Conservation (phyloP, 2,888 invertebrate species). For the Antheraea yamamai region DNA sequence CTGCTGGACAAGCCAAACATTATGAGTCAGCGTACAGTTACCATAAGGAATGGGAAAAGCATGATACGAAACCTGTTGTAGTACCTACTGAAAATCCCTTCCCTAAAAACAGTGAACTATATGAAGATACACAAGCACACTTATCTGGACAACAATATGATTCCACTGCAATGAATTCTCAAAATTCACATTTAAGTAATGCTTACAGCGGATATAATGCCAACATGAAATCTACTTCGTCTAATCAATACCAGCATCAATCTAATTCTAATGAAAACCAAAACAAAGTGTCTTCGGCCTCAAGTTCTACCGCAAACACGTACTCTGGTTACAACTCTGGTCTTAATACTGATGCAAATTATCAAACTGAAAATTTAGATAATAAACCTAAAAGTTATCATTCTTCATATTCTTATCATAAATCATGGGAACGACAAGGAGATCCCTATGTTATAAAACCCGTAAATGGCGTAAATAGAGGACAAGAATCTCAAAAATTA, state of each 20-base stretch:
- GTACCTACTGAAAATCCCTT: conserved; percentile 52
- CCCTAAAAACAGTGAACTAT: conserved; percentile 57
- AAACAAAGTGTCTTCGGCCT: conserved; percentile 33
- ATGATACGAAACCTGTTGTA: conserved; percentile 52
- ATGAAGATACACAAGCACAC: conserved; percentile 51
- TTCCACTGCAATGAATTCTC: conserved; percentile 39
- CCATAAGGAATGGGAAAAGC: conserved; percentile 74
- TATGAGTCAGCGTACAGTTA: conserved; percentile 73
- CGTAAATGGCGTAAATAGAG: conserved; percentile 42
- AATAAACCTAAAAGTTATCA: conserved; percentile 72
- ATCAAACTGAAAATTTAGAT: conserved; percentile 46
- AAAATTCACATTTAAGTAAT: conserved; percentile 41
- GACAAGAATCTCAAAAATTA: conserved; percentile 43
- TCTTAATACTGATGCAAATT: conserved; percentile 34
- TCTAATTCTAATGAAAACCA: conserved; percentile 46
- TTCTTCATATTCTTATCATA: conserved; percentile 77
- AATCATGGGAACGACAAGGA: conserved; percentile 78
- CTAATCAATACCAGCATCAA: conserved; percentile 49
- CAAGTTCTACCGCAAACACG: conserved; percentile 35
- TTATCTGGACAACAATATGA: conserved; percentile 38
- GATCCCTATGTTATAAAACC: conserved; percentile 76
- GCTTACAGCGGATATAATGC: conserved; percentile 46
- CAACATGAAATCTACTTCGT: conserved; percentile 46
- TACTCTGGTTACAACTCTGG: conserved; percentile 28
- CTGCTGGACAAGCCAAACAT: conserved; percentile 50